Evolutionary conservation across 2,113 vertebrate species (phyloP), one percentile per base, ranked within the genome.

Genomic region (Talpa occidentalis): DNA sequence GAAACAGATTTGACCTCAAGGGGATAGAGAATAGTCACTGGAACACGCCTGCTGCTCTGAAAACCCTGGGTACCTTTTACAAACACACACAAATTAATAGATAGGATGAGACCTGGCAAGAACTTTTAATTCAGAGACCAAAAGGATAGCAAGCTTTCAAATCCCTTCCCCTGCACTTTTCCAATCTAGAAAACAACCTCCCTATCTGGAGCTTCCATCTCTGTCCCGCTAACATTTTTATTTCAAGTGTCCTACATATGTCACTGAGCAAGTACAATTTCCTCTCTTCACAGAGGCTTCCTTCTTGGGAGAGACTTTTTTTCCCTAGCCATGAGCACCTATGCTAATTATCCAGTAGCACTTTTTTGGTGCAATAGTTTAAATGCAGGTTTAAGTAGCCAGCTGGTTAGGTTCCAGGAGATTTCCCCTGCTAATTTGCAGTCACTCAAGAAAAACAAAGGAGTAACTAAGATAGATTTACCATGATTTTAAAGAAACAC

Each of bases 401-500:
- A 95, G 93, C 82, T 94, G 95, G 87, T 81, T n/a, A 69, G 81
- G 72, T 92, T 83, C 87, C 92, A 89, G 54, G 76, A 97, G 93
- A 95, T 82, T 96, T 90, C 95, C 81, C 88, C 66, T 85, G 95
- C 69, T 94, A 77, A 96, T 96, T 85, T 81, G 59, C 96, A 96
- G 79, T 87, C 91, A 93, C 76, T 93, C 83, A 81, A 74, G 70
- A 60, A 95, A 96, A 97, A 96, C 87, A 95, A 92, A 83, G 93
- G 47, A 83, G 49, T 87, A 49, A 93, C 52, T 44, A 42, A 78
- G 69, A 94, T n/a, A 76, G 59, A n/a, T 44, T 72, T 78, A 59
- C 42, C 44, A 28, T 24, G 16, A 89, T 72, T 76, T 95, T 89
- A 35, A 95, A 95, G 80, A 82, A 84, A 82, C 42, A 79, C 28